phyloP scores from a whole-genome alignment of 2,888 invertebrate genomes.

The Nomada ruficornis region DNA sequence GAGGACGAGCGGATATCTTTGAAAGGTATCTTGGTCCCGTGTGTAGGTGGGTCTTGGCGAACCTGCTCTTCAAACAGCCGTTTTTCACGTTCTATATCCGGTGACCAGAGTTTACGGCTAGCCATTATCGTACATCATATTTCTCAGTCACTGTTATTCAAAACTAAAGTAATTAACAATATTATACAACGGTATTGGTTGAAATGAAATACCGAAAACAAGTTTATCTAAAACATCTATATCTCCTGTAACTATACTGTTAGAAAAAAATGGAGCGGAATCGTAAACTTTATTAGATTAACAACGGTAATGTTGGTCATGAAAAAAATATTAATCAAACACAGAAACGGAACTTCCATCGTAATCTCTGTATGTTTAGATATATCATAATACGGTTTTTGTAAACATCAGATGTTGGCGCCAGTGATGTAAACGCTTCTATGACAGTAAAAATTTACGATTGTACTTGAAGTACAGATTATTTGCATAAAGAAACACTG shows the following conservation, averaged over 20 bases:
- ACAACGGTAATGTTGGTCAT: no score
- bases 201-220: no score
- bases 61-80: constrained; percentile 56
- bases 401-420: no score
- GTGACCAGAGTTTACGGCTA: neutral
- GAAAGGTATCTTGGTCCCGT: constrained; percentile 19
- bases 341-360: no score
- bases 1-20: constrained; percentile 16
- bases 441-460: neutral
- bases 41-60: constrained; percentile 57
- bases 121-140: constrained; percentile 17
- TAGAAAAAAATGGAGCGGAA: no score
- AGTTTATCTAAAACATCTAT: no score
- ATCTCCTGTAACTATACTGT: no score
- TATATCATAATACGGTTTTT: no score
- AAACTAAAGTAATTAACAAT: neutral
- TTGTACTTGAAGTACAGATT: neutral
- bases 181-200: neutral
- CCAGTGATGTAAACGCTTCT: no score
- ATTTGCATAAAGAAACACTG: neutral
- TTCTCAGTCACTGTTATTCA: neutral
- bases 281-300: no score
- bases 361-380: no score
- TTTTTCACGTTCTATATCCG: constrained; percentile 45
- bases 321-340: no score